These are phyloP conservation scores for Sebastes fasciatus DNA, from an alignment of 2,113 vertebrate species.

Conservation along the genomic window DNA sequence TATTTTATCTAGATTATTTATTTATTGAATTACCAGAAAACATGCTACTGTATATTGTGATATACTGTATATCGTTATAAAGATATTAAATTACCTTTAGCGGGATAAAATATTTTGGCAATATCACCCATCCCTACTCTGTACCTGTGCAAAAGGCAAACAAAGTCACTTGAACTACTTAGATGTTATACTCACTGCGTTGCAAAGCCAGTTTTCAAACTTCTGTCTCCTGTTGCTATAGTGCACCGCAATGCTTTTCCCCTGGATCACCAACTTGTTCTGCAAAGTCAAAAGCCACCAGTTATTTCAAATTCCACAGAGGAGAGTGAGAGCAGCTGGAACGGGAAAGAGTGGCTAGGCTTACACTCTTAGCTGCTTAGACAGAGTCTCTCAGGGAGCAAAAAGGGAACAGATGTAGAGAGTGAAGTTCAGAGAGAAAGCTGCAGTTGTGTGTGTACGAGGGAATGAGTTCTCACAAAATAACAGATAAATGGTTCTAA, in stretches of 20 bases:
- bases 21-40: no score
- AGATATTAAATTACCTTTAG: no score
- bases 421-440: constrained; percentile 37
- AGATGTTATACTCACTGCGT: constrained; percentile 83
- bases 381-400: constrained; percentile 72
- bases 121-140: no score
- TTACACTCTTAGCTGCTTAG: constrained; percentile 83
- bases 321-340: constrained; percentile 87
- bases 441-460: constrained; percentile 30
- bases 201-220: constrained; percentile 97
- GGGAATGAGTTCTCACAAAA: constrained; percentile 20
- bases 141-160: no score
- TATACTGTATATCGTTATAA: no score
- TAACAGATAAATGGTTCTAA: neutral
- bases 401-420: constrained; percentile 43
- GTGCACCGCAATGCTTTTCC: constrained; percentile 92
- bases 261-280: constrained; percentile 95
- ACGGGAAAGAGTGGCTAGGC: constrained; percentile 83
- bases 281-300: constrained; percentile 83
- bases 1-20: no score
- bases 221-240: constrained; percentile 96
- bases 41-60: no score
- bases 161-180: neutral
- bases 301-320: constrained; percentile 83
- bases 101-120: no score